Evolutionary conservation across 2,888 invertebrate species (phyloP).

Genomic region (Drosophila planitibia): DNA sequence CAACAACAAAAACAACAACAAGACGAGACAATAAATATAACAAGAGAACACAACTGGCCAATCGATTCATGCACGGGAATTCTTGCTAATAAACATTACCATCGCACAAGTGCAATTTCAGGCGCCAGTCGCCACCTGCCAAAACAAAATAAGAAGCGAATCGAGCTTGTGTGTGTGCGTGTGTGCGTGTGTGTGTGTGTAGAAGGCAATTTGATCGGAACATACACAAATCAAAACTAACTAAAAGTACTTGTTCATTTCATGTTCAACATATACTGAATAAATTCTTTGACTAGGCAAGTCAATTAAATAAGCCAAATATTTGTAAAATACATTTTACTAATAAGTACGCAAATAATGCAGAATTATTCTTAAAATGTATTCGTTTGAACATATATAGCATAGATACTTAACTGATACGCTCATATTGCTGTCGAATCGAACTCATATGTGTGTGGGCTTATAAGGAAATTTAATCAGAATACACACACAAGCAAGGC

Average conservation of each 20-base stretch:
- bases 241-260: background rate
- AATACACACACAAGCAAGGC: background rate
- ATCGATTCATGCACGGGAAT: slow-evolving; percentile 57
- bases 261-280: background rate
- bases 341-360: background rate
- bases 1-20: slow-evolving; percentile 25
- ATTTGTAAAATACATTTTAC: background rate
- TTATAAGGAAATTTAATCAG: slow-evolving; percentile 17
- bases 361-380: background rate
- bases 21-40: slow-evolving; percentile 38
- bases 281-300: background rate
- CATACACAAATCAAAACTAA: background rate
- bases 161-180: background rate
- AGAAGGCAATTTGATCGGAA: slow-evolving; percentile 19
- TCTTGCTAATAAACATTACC: slow-evolving; percentile 38
- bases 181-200: background rate
- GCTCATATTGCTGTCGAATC: too few species aligned
- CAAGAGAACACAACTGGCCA: slow-evolving; percentile 19
- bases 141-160: slow-evolving; percentile 32
- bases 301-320: background rate
- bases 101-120: slow-evolving; percentile 30
- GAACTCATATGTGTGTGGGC: background rate
- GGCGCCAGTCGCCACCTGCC: slow-evolving; percentile 51
- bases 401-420: background rate
- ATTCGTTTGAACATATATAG: background rate